phyloP scores from a whole-genome alignment of 2,113 vertebrate species.

The Xerus inauris region DNA sequence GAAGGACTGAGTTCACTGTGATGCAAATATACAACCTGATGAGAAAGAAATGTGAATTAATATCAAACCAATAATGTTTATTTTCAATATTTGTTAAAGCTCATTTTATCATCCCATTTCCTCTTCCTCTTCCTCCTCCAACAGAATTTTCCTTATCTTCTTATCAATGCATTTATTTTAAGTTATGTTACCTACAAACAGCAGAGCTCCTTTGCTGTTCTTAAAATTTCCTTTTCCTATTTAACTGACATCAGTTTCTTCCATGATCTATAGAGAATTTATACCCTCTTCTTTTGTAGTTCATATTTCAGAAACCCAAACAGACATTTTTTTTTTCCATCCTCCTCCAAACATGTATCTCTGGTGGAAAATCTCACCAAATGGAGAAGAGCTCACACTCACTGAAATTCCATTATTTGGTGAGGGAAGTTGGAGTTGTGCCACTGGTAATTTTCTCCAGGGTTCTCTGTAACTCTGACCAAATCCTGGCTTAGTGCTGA shows the following conservation, averaged over 20 bases:
- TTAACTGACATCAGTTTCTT: not conserved
- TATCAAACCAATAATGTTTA: not conserved
- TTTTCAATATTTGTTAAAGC: not conserved
- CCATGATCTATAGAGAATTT: not conserved
- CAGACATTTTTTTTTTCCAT: not conserved
- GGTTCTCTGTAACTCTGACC: slow-evolving; percentile 43
- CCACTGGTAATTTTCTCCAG: not conserved
- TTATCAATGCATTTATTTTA: not conserved
- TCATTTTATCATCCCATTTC: not conserved
- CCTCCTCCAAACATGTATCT: not conserved
- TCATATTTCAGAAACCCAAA: not conserved
- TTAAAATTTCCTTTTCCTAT: not conserved
- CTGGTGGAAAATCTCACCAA: no score
- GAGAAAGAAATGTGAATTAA: not conserved
- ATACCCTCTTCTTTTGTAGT: not conserved
- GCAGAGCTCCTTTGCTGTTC: not conserved
- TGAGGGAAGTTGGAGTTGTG: no score
- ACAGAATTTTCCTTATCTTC: not conserved
- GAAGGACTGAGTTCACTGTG: not conserved
- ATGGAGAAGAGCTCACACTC: no score
- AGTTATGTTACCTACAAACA: not conserved
- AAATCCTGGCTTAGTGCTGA: slow-evolving; percentile 69
- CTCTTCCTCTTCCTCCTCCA: not conserved
- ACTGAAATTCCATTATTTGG: no score
- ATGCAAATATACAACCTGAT: not conserved